Conservation (phyloP, 2,797 vertebrate genomes). For the Glossophaga mutica region DNA sequence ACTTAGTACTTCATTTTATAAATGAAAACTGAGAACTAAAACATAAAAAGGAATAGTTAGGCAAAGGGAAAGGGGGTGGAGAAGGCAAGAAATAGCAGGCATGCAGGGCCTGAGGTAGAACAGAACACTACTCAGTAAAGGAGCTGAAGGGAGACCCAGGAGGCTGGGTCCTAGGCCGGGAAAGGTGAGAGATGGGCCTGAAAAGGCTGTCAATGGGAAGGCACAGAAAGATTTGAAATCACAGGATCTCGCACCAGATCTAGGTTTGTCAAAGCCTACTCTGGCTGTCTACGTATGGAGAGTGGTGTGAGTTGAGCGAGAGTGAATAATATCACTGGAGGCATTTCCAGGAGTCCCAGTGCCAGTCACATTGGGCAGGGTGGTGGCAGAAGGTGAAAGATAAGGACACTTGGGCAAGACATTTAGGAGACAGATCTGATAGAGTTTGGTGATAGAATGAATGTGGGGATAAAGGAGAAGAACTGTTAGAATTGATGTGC, state of each 20-base stretch:
- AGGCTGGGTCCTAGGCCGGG: not conserved
- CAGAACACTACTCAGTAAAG: not conserved
- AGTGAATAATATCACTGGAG: not conserved
- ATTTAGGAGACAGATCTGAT: not conserved
- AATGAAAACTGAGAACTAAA: constrained; percentile 5
- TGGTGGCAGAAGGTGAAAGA: not conserved
- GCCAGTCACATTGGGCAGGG: not conserved
- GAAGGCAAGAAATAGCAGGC: not conserved
- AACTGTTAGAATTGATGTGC: not conserved
- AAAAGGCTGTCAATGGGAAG: not conserved
- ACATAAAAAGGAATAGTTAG: not conserved
- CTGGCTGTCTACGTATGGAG: not conserved
- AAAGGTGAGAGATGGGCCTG: not conserved
- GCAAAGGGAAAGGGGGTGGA: not conserved
- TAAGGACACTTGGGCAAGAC: not conserved
- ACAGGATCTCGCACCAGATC: not conserved
- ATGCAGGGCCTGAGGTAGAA: not conserved
- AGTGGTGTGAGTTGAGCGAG: not conserved
- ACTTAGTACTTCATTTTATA: not conserved
- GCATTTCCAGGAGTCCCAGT: not conserved
- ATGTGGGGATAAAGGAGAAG: not conserved
- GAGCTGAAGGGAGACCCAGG: not conserved
- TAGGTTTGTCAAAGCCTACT: not conserved
- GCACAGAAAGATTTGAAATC: not conserved
- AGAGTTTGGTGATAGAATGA: not conserved